phyloP scores from a whole-genome alignment of 2,888 invertebrate species.

The Leptogaster cylindrica region DNA sequence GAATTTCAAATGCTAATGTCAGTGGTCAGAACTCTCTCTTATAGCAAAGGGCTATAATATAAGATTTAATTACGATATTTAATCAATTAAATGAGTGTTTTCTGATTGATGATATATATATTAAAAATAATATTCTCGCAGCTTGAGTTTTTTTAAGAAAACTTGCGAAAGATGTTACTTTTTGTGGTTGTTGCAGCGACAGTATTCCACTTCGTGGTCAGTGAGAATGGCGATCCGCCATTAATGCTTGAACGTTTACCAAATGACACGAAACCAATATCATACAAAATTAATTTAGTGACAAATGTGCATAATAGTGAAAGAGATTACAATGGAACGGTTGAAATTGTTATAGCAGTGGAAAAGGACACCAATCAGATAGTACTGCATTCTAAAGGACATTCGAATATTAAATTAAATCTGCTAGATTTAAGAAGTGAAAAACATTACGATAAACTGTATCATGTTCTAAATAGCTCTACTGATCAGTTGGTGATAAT shows the following conservation, averaged over 20 bases:
- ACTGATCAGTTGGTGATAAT: background rate
- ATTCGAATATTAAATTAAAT: background rate
- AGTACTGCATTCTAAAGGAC: background rate
- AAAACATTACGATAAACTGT: background rate
- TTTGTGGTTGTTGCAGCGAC: too few relatives aligned
- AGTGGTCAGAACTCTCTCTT: too few relatives aligned
- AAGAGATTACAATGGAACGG: background rate
- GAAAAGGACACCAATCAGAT: background rate
- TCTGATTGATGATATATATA: too few relatives aligned
- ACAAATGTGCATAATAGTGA: conserved; percentile 6
- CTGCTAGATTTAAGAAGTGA: background rate
- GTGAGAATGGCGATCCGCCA: background rate
- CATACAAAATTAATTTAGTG: background rate
- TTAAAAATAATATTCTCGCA: too few relatives aligned
- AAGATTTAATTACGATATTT: too few relatives aligned
- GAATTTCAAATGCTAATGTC: too few relatives aligned
- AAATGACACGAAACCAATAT: conserved; percentile 54
- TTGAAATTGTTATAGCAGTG: background rate
- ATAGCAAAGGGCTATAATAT: too few relatives aligned
- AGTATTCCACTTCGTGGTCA: too few relatives aligned
- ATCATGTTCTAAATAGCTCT: background rate
- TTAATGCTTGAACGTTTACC: conserved; percentile 63
- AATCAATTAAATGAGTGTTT: too few relatives aligned
- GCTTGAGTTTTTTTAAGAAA: too few relatives aligned
- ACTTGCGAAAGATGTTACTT: too few relatives aligned